Percentiles rank a stretch among this genome's conserved stretches.
phyloP scores from a whole-genome alignment of 2,888 invertebrate genomes.

The Aleiodes leptofemur region DNA sequence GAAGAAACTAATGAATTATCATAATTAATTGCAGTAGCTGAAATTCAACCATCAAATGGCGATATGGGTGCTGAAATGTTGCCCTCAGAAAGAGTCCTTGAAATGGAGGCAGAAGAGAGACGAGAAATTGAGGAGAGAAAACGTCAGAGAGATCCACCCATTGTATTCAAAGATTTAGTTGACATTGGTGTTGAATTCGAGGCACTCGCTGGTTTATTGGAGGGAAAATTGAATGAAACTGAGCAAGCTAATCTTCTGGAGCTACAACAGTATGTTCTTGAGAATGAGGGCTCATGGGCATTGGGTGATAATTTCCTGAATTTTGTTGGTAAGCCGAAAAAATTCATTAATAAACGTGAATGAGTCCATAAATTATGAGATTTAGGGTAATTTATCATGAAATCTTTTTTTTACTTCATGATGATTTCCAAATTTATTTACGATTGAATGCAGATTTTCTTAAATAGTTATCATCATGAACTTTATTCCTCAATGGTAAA shows the following conservation, averaged over 20 bases:
- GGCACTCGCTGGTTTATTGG: conserved; percentile 81
- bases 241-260: conserved; percentile 88
- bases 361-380: no score
- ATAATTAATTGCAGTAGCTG: conserved; percentile 54
- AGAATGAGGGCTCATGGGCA: conserved; percentile 95
- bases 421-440: no score
- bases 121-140: conserved; percentile 83
- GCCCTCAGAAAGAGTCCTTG: conserved; percentile 77
- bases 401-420: no score
- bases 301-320: conserved; percentile 90
- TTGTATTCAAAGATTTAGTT: conserved; percentile 83
- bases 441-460: no score
- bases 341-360: neutral
- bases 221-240: conserved; percentile 84
- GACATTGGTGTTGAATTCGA: conserved; percentile 87
- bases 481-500: neutral
- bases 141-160: conserved; percentile 86
- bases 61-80: conserved; percentile 70
- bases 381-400: no score
- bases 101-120: conserved; percentile 81
- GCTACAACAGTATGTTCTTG: conserved; percentile 90
- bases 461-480: no score
- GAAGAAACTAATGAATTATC: neutral
- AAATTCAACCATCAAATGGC: conserved; percentile 66
- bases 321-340: conserved; percentile 81